phyloP scores from a whole-genome alignment of 2,888 invertebrate genomes.

The Gasteruption jaculator region DNA sequence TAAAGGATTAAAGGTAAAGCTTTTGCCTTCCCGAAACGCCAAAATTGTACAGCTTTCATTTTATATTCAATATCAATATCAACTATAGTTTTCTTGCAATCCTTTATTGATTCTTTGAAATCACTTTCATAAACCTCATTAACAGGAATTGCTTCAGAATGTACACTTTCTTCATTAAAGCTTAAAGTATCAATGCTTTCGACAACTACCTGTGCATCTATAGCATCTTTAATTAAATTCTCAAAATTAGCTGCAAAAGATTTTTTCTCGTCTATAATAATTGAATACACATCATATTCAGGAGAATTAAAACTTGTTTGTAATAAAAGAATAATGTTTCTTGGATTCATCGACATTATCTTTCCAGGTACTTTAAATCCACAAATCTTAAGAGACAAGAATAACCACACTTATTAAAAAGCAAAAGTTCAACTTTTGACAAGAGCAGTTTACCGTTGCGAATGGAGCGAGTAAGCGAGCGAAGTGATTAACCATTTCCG shows the following conservation, averaged over 20 bases:
- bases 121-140: constrained; percentile 9
- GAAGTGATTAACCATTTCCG: too few relatives aligned
- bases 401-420: too few relatives aligned
- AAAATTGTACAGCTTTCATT: constrained; percentile 12
- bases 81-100: constrained; percentile 6
- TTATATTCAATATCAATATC: constrained; percentile 12
- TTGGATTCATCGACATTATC: constrained; percentile 2
- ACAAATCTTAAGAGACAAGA: too few relatives aligned
- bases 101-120: constrained; percentile 7
- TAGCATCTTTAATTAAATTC: constrained; percentile 7
- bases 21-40: constrained; percentile 10
- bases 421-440: too few relatives aligned
- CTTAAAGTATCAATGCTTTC: constrained; percentile 1
- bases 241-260: neutral
- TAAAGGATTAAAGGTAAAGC: constrained; percentile 8
- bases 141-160: neutral
- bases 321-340: constrained; percentile 2
- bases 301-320: constrained; percentile 7
- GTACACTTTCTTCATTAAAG: constrained; percentile 1
- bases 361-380: neutral
- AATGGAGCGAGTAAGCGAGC: too few relatives aligned
- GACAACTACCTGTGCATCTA: neutral
- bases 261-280: constrained; percentile 4
- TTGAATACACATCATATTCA: constrained; percentile 4
- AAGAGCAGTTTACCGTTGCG: too few relatives aligned